Evolutionary conservation across 1,140 invertebrate species (phyloP), one percentile per base, ranked within the genome.

Genomic region (Saccostrea echinata): DNA sequence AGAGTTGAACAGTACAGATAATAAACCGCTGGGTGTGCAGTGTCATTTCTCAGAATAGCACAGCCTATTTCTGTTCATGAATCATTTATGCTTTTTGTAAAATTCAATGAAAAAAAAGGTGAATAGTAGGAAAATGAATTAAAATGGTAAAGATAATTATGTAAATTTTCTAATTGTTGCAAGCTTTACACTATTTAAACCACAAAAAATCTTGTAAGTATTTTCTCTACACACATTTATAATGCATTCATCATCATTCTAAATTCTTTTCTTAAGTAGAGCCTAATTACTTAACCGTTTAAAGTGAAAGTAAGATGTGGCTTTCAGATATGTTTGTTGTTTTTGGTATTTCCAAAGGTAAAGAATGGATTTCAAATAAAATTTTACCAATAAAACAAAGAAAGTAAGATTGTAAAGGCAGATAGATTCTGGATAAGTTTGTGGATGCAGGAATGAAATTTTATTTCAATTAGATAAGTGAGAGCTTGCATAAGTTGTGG

Each of bases 1-100:
- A 33, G 68, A 8, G 27, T 16, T 76, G 27, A 35, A 76, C 27
- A 27, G 11, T 13, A 12, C 30, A 76, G 9, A 30, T 76, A 24
- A 71, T 71, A 71, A 71, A 71, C 27, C 27, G 64, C 64, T 71
- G 68, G 68, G 13, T 76, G 27, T 76, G 68, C 27, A 30, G 24
- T 76, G 33, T 33, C 27, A 13, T 76, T 30, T 30, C 3, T 27
- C 24, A 64, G 12, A 76, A 76, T 76, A 13, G 30, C 68, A 76
- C 27, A 30, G 11, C 27, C 30, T 16, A 76, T 27, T 76, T 76
- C 68, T 30, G 27, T 18, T 76, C 68, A 76, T 76, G 33, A 30
- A 76, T 13, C 30, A 43, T 13, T 80, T 24, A 43, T 80, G 30
- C 35, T 80, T 21, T 35, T 43, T 80, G 76, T 27, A 35, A 80